Conservation (phyloP, 2,797 vertebrate genomes). For the Aldrovandia affinis region DNA sequence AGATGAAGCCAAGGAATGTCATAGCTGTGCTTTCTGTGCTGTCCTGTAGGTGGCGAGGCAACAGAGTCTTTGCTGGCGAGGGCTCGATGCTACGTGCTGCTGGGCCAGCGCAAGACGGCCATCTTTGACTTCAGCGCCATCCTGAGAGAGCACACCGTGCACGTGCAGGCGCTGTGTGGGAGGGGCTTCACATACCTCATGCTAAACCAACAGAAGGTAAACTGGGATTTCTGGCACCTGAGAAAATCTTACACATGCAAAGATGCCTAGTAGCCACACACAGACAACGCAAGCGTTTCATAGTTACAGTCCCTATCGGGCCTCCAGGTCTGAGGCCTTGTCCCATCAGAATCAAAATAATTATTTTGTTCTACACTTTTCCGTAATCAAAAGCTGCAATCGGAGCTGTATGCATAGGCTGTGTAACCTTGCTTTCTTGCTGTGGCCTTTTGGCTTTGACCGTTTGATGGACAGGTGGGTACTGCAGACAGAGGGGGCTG, state of each 20-base stretch:
- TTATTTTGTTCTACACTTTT: neutral
- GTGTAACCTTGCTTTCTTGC: neutral
- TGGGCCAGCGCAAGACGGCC: conserved; percentile 90
- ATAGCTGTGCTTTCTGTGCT: conserved; percentile 27
- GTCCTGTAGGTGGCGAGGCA: conserved; percentile 76
- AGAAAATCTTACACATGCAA: too few species aligned
- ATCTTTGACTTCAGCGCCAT: conserved; percentile 89
- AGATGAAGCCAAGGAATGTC: neutral
- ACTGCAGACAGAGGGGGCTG: neutral
- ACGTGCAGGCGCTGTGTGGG: conserved; percentile 84
- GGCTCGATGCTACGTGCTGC: conserved; percentile 83
- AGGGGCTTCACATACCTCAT: conserved; percentile 83
- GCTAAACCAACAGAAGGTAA: conserved; percentile 87
- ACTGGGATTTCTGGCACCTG: neutral
- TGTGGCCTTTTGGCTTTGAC: too few species aligned
- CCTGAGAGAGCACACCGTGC: conserved; percentile 78
- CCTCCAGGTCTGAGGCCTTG: neutral
- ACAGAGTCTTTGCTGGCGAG: conserved; percentile 83
- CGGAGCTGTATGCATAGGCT: too few species aligned
- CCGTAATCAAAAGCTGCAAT: neutral
- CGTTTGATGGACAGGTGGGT: neutral
- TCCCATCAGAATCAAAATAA: neutral
- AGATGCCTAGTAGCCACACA: neutral
- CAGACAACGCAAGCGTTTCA: neutral
- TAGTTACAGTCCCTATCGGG: neutral